Conservation (phyloP, 2,888 invertebrate genomes). For the Troides helena region DNA sequence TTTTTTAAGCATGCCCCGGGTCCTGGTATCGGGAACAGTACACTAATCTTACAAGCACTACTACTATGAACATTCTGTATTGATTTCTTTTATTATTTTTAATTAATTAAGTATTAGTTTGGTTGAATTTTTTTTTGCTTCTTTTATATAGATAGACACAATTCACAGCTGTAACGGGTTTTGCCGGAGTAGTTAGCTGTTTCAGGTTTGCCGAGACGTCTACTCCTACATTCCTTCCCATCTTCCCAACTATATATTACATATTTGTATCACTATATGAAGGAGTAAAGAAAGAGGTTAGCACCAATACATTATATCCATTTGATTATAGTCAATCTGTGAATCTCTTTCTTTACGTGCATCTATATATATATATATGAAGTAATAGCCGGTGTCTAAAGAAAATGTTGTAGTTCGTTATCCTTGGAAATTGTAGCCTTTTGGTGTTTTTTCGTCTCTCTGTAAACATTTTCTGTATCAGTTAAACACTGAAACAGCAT, state of each 20-base stretch:
- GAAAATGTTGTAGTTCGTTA: slow-evolving; percentile 25
- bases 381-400: slow-evolving; percentile 27
- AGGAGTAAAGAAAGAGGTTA: slow-evolving; percentile 16
- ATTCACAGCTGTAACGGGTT: slow-evolving; percentile 42
- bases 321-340: too few species aligned
- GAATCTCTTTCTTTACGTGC: slow-evolving; percentile 25
- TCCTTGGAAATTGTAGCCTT: slow-evolving; percentile 10
- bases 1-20: too few species aligned
- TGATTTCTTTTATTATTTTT: not conserved
- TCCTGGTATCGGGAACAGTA: too few species aligned
- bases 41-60: not conserved
- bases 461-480: slow-evolving; percentile 22
- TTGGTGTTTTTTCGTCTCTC: slow-evolving; percentile 20
- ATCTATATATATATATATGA: not conserved
- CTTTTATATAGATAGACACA: slow-evolving; percentile 36
- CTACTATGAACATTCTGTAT: not conserved
- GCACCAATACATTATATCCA: not conserved
- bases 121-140: slow-evolving; percentile 39
- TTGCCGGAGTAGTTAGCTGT: slow-evolving; percentile 42
- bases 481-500: slow-evolving; percentile 19
- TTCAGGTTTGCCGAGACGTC: slow-evolving; percentile 63
- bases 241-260: slow-evolving; percentile 34
- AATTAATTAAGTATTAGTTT: not conserved
- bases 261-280: slow-evolving; percentile 21
- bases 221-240: slow-evolving; percentile 39